These are phyloP conservation scores for Cheilosia soror DNA, from an alignment of 2,888 invertebrate genomes.

Conservation along the genomic window DNA sequence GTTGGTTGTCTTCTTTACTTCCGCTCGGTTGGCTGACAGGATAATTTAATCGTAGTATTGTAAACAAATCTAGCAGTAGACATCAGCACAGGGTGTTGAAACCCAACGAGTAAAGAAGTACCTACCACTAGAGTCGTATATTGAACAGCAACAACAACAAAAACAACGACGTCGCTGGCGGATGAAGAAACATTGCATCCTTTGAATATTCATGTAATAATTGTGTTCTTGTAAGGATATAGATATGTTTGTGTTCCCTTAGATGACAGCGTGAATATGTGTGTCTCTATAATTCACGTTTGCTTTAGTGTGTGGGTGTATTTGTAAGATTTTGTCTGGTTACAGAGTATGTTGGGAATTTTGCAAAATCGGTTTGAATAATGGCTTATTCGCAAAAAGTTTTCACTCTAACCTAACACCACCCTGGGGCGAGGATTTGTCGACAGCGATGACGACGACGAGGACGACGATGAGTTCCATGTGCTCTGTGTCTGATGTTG, in stretches of 20 bases:
- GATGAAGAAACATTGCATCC: conserved; percentile 52
- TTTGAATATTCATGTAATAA: conserved; percentile 66
- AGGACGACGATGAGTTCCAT: conserved; percentile 29
- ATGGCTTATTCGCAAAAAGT: conserved; percentile 63
- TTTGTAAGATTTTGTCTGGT: conserved; percentile 51
- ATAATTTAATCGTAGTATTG: conserved; percentile 65
- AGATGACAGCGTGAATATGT: background rate
- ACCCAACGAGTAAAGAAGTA: conserved; percentile 14
- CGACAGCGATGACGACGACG: conserved; percentile 17
- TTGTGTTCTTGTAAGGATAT: conserved; percentile 31
- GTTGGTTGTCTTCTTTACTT: conserved; percentile 48
- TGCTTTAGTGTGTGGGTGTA: conserved; percentile 14
- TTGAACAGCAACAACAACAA: background rate
- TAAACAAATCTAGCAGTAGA: conserved; percentile 65
- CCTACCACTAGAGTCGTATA: background rate
- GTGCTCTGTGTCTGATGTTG: conserved; percentile 46
- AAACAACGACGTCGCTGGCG: conserved; percentile 1
- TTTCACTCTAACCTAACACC: conserved; percentile 49
- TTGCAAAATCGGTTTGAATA: conserved; percentile 67
- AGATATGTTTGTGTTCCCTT: conserved; percentile 6
- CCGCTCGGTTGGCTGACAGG: conserved; percentile 49
- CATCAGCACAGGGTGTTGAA: conserved; percentile 37
- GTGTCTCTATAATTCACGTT: background rate
- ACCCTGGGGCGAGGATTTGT: conserved; percentile 48
- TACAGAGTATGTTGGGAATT: conserved; percentile 61